Base-by-base conservation (phyloP, 2,113 vertebrate species). In the Platichthys flesus region DNA sequence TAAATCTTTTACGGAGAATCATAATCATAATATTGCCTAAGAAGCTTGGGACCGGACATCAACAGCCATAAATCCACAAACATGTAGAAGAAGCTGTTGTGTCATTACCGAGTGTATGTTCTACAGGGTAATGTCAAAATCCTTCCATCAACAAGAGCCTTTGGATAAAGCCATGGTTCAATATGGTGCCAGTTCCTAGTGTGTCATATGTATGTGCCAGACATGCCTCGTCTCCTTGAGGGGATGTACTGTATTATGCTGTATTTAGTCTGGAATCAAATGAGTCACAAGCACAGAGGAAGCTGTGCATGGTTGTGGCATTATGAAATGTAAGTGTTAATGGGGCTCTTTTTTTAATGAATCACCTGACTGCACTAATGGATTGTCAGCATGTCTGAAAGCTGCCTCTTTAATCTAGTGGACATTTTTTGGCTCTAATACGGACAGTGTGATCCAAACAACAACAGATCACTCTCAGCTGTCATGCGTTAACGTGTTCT, bases 281-380 rank as follows among this genome's bases (percentile, higher is more conserved):
- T 74, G 55, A 84, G 57, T 69, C 24, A 58, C 45, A 64, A 57
- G 71, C 78, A 72, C 64, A 76, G 49, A 68, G 69, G 65, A 81
- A 76, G 83, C 78, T 28, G 59, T 60, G 65, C 81, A 79, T 83
- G 51, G 66, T 56, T 74, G 55, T 73, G 62, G 67, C 52, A 78
- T 86, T 90, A 85, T 78, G 45, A 71, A 69, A 83, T 61, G 4
- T 71, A 81, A 79, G 86, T 93, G 89, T 91, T 90, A 85, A 91
- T 85, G 83, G 76, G 51, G n/a, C 60, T 40, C 65, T 87, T 87
- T 87, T 83, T 84, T 84, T 15, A 88, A 24, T 78, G 73, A 81
- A 76, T 85, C 76, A 15, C 84, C 88, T 9, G 23, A 60, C 73
- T 55, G 40, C 85, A 78, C 73, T 89, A 89, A 86, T 92, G 90